Base-by-base conservation (phyloP, 2,797 vertebrate species). In the Hypotaenidia okinawae region DNA sequence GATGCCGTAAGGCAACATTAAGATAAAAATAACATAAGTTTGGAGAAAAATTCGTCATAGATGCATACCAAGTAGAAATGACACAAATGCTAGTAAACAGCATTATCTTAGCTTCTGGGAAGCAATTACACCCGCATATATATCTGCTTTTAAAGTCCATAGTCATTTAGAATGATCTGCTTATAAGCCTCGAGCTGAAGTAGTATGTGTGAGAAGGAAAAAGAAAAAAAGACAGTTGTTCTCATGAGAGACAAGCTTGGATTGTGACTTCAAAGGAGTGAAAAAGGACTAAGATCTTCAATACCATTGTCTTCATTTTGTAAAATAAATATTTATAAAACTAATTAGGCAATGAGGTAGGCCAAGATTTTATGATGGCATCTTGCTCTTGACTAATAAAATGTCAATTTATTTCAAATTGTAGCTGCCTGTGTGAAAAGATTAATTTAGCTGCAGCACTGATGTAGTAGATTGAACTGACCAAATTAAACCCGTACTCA, bases 251-350 rank as follows among this genome's bases (percentile, higher is more conserved):
- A 86, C 27, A 76, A 78, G 2, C 7, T 58, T 63, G 59, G 25
- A 76, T 78, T 86, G 49, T 0, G 0, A 37, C 21, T 81, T 69
- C 41, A 88, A 6, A 49, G 51, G 37, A 81, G 9, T 4, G 4
- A 73, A 68, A 90, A 84, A 70, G 18, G 28, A 41, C 47, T 59
- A 52, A 81, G 35, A 73, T 57, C 35, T 69, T 83, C 76, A 91
- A 89, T 52, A 77, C 2, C 11, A 43, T 45, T 84, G 13, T 54
- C 80, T 89, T 61, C 3, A 58, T 78, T 90, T 86, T 67, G 21
- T 49, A 91, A 79, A 91, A 88, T n/a, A 68, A 76, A 57, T 93
- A 88, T 77, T 92, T 91, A 77, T 66, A 78, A 69, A 94, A 39
- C 17, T 62, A 87, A 78, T 84, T 77, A 93, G 75, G 41, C 13